Evolutionary conservation across 2,797 vertebrate species (phyloP), one percentile per base, ranked within the genome.

Genomic region (Semaprochilodus insignis): DNA sequence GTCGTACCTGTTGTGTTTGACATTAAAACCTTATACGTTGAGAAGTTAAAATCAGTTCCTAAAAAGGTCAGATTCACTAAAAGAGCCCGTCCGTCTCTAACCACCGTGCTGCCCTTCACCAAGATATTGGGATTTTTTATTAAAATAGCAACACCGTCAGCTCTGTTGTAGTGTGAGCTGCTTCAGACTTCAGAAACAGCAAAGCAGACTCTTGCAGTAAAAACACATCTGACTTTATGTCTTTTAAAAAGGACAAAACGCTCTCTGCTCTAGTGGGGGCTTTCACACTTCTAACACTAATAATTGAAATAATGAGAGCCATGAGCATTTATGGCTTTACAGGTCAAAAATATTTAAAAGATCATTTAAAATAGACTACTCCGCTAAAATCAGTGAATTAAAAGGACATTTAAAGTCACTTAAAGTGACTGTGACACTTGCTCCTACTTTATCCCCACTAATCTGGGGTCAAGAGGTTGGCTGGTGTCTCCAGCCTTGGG

Each of bases 51-150:
- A 87, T 69, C 78, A 0, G 0, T 70, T 0, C 17, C 85, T 74
- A 81, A 81, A 78, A 83, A 78, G 0, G 59, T 86, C 78, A 89
- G 0, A 4, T 78, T 69, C 13, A 57, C 14, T 87, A 86, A 88
- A 84, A 87, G 25, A 2, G 81, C 87, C 75, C 70, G 5, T 0
- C 87, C 77, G 0, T 88, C 55, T 25, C 71, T 89, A 74, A 88
- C 78, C 85, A 88, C 86, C 0, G 77, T 87, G 82, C 75, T 87
- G 16, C 72, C 85, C 75, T 85, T 88, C 77, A 87, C 82, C 66
- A 70, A 2, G 0, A 84, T 36, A 0, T 78, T 3, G 0, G 40
- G 48, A 0, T 87, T 87, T 7, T 88, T 89, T 0, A 89, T 87
- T 73, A 89, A 74, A 65, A 89, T 83, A 4, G 80, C 79, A 16